Evolutionary conservation across 2,888 invertebrate species (phyloP), one percentile per base, ranked within the genome.

Genomic region (Tetheella fluctuosa): DNA sequence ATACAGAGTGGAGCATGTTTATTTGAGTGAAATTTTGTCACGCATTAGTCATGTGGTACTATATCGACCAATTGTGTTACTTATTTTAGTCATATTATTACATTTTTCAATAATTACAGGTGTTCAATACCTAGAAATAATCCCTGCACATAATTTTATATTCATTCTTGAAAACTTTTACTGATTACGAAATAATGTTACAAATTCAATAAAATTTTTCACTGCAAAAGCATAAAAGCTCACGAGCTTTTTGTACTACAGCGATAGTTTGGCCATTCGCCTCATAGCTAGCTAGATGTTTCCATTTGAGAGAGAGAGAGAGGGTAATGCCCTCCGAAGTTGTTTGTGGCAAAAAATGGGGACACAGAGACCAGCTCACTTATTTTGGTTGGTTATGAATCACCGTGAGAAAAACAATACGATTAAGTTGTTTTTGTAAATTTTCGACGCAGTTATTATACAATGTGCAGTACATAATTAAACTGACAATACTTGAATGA

Each of bases 341-440:
- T 91, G 92, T 91, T 92, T 91, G 90, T 86, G 85, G 91, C 88
- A 91, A 93, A 93, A 93, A 93, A 91, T 91, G 91, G 81, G 92
- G 90, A 88, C 91, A 86, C 84, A 64, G 83, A 86, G 87, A 89
- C 89, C 89, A 86, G 88, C 86, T 89, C 79, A 83, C 88, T 91
- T 87, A 90, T 88, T 90, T 91, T 86, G 84, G 86, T 85, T 80
- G 80, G 77, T 84, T 90, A 89, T 92, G 91, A 92, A 88, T 92
- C 91, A 91, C 85, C 85, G 85, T 88, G 89, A 90, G 89, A 91
- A 87, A 86, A 88, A 89, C 86, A 89, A 88, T 84, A 83, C 79
- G 81, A 81, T 83, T 79, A 84, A 84, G 81, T 80, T 81, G 75
- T 48, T 48, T 10, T 48, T 48, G 48, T 30, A 23, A 58, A 52